Base-by-base conservation (phyloP, 2,888 invertebrate genomes). In the Lasioglossum vierecki region DNA sequence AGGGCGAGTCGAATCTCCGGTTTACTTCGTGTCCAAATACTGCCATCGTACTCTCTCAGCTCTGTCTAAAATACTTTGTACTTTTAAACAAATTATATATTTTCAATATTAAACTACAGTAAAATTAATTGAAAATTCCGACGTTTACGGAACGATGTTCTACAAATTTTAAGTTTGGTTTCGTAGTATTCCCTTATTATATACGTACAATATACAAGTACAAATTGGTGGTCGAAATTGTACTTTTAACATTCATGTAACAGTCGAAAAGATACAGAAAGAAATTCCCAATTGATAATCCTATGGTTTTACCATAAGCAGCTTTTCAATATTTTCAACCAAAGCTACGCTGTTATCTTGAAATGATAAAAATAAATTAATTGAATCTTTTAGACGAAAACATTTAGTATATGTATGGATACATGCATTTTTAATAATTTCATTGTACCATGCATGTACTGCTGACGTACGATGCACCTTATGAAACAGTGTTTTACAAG, bases 241-340 rank as follows among this genome's bases (percentile, higher is more conserved):
- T 22, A 49, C 18, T 22, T 53, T n/a, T 22, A 53, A 22, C 22
- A 22, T 53, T 53, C 9, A 22, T 22, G 22, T n/a, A n/a, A 44
- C 44, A 13, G 13, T 44, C 11, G 11, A 11, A 22, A 8, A 2
- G 8, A 22, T 22, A 53, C 53, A 9, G 9, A 53, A 53, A 53
- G 8, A 8, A 53, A 53, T 22, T 22, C 11, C 22, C 15, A 60
- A 71, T n/a, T 77, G 60, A 76, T 44, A 80, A 71, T 60, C 46
- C 35, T 26, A 35, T 22, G 8, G 13, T 46, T 77, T 80, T 18
- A 8, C 26, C 35, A 18, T 60, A 77, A 81, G 41, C 71, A 70
- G 57, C 39, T 78, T 81, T 71, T 13, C 46, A 22, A 77, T 81
- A 30, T 30, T 30, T 30, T 30, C 30, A 30, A 30, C 30, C 30